Base-by-base conservation (phyloP, 1,140 invertebrate species). In the Panulirus ornatus region DNA sequence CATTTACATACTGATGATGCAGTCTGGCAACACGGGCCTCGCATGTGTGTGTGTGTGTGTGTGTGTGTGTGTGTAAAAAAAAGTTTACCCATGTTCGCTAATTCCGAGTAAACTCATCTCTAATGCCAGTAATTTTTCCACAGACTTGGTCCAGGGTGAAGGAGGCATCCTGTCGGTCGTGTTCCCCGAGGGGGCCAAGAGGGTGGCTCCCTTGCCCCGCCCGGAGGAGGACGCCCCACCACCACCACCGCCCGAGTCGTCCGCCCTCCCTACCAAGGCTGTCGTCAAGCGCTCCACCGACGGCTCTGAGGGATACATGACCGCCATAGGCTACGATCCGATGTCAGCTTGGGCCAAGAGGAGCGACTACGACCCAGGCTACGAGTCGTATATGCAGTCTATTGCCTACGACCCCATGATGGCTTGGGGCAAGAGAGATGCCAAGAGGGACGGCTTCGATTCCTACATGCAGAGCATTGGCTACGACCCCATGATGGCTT, bases 401-500 rank as follows among this genome's bases (percentile, higher is more conserved):
- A 27, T 91, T 14, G 75, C 44, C 2, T 84, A 84, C 34, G 87
- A 91, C 71, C 71, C 75, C 58, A 22, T 34, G 54, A 83, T 85
- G 44, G 78, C 91, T 30, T 81, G 78, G 51, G 81, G 86, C 2
- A 88, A 91, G 51, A 91, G 88, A 51, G 86, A 88, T 14, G 66
- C 42, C 40, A 89, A 89, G 47, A 82, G 79, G 30, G 58, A 86
- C 76, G 82, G 88, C 2, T 90, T 27, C 34, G 73, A 90, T 16
- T 63, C 91, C 14, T 92, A 90, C 76, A 81, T 90, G 88, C 91
- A 92, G 47, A 90, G 83, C 27, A 90, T 90, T 40, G 84, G 82
- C 44, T 88, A 91, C 66, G 87, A 89, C 73, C 91, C 91, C 16
- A 79, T 63, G 22, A 44, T 51, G 71, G 73, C 91, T 9, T 91